phyloP scores from a whole-genome alignment of 2,888 invertebrate genomes.

The Lydus trimaculatus region DNA sequence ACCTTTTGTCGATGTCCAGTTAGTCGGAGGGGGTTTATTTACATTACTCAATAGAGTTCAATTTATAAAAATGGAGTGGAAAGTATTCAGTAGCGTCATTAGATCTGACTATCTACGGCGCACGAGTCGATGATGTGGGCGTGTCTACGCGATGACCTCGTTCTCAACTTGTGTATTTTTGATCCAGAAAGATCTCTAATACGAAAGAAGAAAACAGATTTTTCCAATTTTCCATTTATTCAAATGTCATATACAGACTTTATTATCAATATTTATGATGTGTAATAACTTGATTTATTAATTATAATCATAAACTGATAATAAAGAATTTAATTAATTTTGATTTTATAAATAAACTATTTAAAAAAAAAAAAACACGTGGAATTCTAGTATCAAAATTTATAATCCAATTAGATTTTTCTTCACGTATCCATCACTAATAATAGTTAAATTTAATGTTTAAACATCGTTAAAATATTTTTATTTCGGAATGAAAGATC shows the following conservation, averaged over 20 bases:
- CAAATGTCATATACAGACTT: neutral
- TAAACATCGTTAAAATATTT: neutral
- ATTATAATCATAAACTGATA: neutral
- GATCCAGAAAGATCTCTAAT: too few species aligned
- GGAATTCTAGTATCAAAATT: neutral
- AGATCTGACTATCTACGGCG: too few species aligned
- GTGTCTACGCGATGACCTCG: too few species aligned
- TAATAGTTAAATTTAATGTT: slow-evolving; percentile 3
- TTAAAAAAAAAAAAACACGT: neutral
- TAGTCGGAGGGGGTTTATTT: too few species aligned
- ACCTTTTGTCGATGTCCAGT: too few species aligned
- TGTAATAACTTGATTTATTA: neutral
- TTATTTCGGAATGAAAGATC: neutral
- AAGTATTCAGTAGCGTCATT: too few species aligned
- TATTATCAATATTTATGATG: neutral
- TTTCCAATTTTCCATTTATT: neutral
- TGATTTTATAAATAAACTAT: neutral
- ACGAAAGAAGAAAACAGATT: neutral
- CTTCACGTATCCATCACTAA: neutral
- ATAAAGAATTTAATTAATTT: neutral
- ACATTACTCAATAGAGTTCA: too few species aligned
- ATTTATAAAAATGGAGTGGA: too few species aligned
- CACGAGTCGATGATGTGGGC: too few species aligned
- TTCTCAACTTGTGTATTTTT: too few species aligned
- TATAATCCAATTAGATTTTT: neutral